phyloP scores from a whole-genome alignment of 2,888 invertebrate genomes.

The Ethmia dodecea region DNA sequence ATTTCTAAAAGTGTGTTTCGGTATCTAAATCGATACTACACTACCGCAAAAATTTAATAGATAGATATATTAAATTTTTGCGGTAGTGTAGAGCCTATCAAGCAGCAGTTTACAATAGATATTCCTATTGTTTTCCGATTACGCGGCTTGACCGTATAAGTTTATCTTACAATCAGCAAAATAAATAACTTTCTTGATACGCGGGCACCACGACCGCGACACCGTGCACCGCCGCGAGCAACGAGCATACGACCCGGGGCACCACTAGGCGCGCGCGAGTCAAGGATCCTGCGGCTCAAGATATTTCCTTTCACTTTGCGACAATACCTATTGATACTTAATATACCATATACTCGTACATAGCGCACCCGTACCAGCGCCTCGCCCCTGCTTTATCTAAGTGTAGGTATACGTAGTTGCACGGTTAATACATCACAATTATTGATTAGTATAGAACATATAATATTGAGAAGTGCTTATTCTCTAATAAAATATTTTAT shows the following conservation, averaged over 20 bases:
- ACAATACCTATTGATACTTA: constrained; percentile 41
- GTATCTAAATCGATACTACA: too few relatives aligned
- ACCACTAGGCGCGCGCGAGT: constrained; percentile 64
- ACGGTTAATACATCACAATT: constrained; percentile 4
- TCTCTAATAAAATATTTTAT: too few relatives aligned
- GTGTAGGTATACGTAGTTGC: constrained; percentile 6
- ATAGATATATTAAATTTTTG: too few relatives aligned
- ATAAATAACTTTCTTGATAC: constrained; percentile 1
- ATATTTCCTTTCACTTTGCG: constrained; percentile 77
- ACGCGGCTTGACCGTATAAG: too few relatives aligned
- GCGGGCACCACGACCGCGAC: background rate
- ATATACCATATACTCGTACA: background rate
- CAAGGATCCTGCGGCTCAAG: constrained; percentile 74
- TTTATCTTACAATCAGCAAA: too few relatives aligned
- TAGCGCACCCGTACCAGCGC: background rate
- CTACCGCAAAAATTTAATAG: too few relatives aligned
- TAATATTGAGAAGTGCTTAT: too few relatives aligned
- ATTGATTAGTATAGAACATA: too few relatives aligned
- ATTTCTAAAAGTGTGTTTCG: too few relatives aligned
- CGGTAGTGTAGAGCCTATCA: too few relatives aligned
- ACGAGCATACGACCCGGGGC: constrained; percentile 2
- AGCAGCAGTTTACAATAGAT: too few relatives aligned
- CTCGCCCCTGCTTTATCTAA: constrained; percentile 10
- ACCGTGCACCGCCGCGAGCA: constrained; percentile 1
- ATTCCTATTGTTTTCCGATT: too few relatives aligned